These are phyloP conservation scores for Stichopus chloronotus DNA, from an alignment of 35 echinoderm and acorn worm genomes.

Conservation along the genomic window DNA sequence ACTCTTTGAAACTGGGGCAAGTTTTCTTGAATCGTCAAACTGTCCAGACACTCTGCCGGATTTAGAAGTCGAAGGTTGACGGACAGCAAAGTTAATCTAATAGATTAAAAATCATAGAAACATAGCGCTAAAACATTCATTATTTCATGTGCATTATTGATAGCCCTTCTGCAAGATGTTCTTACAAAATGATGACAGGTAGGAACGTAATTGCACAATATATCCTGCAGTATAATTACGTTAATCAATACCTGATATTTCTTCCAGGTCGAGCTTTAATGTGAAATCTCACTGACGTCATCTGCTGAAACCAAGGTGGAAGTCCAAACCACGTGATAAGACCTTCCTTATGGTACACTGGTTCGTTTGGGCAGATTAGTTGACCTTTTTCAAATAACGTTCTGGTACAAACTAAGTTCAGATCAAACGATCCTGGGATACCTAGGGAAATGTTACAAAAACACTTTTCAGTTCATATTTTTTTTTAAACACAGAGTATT, in stretches of 20 bases:
- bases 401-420: neutral
- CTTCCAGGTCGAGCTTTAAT: neutral
- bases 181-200: too few relatives aligned
- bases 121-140: neutral
- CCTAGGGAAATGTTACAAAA: neutral
- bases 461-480: too few relatives aligned
- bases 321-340: constrained; percentile 11
- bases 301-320: constrained; percentile 11
- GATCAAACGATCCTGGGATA: neutral
- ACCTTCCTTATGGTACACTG: constrained; percentile 20
- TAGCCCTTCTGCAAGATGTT: too few relatives aligned
- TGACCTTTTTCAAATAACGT: neutral
- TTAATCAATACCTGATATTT: neutral
- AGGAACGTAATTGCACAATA: too few relatives aligned
- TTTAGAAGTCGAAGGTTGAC: neutral
- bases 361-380: neutral
- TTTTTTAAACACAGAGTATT: too few relatives aligned
- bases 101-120: neutral
- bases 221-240: too few relatives aligned
- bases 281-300: constrained; percentile 5
- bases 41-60: neutral
- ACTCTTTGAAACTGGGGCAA: neutral
- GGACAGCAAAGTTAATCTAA: neutral
- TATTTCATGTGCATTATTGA: too few relatives aligned
- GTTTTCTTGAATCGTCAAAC: neutral